phyloP scores from a whole-genome alignment of 2,113 vertebrate species.

The Platysteira castanea region DNA sequence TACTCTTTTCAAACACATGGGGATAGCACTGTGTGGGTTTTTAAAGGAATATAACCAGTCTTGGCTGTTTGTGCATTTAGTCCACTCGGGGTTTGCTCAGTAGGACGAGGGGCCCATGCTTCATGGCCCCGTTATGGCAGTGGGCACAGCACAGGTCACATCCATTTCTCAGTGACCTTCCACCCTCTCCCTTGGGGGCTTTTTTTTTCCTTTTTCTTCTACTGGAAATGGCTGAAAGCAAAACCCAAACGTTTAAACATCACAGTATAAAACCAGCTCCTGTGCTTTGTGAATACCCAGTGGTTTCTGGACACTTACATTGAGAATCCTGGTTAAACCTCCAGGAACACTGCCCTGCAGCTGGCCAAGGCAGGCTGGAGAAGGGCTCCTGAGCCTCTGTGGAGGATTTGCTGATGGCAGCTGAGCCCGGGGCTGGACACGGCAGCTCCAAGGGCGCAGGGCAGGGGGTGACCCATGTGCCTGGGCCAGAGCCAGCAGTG shows the following conservation, averaged over 20 bases:
- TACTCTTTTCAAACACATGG: background rate
- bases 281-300: background rate
- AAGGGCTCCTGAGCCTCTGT: background rate
- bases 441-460: background rate
- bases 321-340: background rate
- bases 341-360: background rate
- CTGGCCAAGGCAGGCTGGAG: background rate
- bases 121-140: background rate
- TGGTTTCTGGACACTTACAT: background rate
- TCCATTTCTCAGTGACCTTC: background rate
- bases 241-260: background rate
- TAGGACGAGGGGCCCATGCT: background rate
- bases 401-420: background rate
- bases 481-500: background rate
- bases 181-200: background rate
- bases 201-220: background rate
- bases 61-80: background rate
- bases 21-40: rapidly evolving
- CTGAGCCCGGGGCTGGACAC: rapidly evolving
- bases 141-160: background rate
- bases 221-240: background rate
- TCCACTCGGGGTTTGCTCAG: background rate
- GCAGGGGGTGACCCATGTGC: background rate
- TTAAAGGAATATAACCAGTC: background rate
- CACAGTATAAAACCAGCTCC: background rate